Evolutionary conservation across 1,140 invertebrate genomes (phyloP).

Genomic region (Leptopilina boulardi): DNA sequence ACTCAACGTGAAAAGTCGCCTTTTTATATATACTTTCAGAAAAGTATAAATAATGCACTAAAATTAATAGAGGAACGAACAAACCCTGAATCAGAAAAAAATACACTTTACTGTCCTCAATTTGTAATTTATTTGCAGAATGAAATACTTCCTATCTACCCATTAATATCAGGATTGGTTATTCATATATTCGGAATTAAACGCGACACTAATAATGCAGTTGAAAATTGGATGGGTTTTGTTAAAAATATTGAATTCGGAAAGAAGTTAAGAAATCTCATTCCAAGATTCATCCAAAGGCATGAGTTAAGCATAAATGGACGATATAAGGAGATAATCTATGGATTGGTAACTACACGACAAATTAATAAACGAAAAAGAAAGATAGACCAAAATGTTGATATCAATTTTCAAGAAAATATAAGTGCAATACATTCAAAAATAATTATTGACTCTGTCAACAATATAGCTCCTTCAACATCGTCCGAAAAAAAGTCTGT

Average conservation of each 20-base stretch:
- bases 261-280: not conserved
- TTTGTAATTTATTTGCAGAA: not conserved
- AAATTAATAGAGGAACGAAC: not conserved
- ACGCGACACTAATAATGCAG: not conserved
- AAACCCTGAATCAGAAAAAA: not conserved
- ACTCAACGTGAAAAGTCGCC: not conserved
- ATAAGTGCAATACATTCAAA: too few relatives aligned
- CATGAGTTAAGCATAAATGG: not conserved
- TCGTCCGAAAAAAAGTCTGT: too few relatives aligned
- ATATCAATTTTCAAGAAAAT: too few relatives aligned
- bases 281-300: not conserved
- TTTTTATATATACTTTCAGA: not conserved
- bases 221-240: not conserved
- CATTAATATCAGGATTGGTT: not conserved
- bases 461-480: too few relatives aligned
- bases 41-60: not conserved
- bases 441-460: too few relatives aligned
- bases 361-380: not conserved
- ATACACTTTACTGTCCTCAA: not conserved
- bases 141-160: not conserved
- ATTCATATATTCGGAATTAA: not conserved
- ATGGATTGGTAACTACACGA: not conserved
- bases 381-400: too few relatives aligned
- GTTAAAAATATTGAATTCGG: not conserved
- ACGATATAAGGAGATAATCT: not conserved